Evolutionary conservation across 2,888 invertebrate species (phyloP), one percentile per base, ranked within the genome.

Genomic region (Scaeva pyrastri): DNA sequence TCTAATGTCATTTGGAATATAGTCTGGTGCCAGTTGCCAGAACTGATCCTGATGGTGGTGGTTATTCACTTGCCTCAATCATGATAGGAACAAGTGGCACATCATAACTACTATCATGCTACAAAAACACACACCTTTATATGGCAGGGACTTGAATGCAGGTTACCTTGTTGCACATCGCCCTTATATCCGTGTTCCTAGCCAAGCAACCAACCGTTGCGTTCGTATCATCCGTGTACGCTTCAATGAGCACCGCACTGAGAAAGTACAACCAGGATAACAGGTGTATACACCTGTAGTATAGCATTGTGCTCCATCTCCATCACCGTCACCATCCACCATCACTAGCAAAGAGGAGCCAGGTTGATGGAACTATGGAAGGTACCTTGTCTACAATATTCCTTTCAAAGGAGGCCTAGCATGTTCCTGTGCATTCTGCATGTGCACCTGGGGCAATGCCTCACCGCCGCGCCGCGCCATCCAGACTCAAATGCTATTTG

Each of bases 51-150:
- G 60, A n/a, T 19, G 62, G 26, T 66, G 48, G 45, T 50, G 66
- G 66, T 66, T 66, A 66, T 70, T 82, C 76, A 76, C 50, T 77
- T 78, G 68, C 62, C 62, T 74, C 77, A 73, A 82, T 72, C 60
- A 66, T 60, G 82, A 72, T 77, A 82, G 50, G 68, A 70, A 74
- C 83, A 83, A 78, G 83, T 83, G 83, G 70, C 78, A 83, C 78
- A 73, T 83, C 83, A 78, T 78, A 78, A 68, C 68, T 68, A 68
- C 68, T 52, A 68, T 68, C 66, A 66, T 31, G 19, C 26, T 41
- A 31, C 73, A 58, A 16, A 43, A n/a, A 74, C 43, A 71, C 36
- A 50, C 36, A 48, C 23, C 45, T 41, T 21, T 43, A 2, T 43
- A 2, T 26, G 56, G 31, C 21, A 36, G 5, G 19, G 23, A 45